Evolutionary conservation across 2,888 invertebrate genomes (phyloP).

Genomic region (Schizaphis graminum): DNA sequence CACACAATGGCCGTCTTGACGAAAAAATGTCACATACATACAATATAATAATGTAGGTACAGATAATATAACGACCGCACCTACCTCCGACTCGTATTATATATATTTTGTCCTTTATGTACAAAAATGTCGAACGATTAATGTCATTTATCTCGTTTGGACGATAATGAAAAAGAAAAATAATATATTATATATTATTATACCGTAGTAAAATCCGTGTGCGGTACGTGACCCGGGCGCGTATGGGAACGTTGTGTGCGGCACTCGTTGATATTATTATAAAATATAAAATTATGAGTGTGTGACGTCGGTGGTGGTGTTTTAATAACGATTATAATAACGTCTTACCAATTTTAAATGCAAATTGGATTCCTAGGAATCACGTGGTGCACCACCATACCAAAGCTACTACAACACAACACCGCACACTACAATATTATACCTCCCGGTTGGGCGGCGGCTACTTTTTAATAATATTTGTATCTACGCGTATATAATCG

Average conservation of each 20-base stretch:
- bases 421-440: background rate
- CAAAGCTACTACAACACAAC: background rate
- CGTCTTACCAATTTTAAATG: conserved; percentile 61
- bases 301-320: background rate
- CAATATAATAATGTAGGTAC: background rate
- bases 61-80: background rate
- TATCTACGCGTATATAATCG: conserved; percentile 18
- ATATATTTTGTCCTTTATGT: conserved; percentile 23
- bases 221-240: conserved; percentile 17
- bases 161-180: conserved; percentile 9
- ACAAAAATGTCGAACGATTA: conserved; percentile 40
- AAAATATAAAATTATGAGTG: background rate
- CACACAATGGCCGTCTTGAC: conserved; percentile 29
- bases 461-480: conserved; percentile 47
- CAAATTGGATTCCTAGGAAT: conserved; percentile 46
- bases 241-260: conserved; percentile 26
- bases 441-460: conserved; percentile 16
- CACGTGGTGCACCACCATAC: conserved; percentile 40
- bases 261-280: background rate
- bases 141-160: conserved; percentile 12
- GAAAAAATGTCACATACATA: background rate
- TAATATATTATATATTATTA: background rate
- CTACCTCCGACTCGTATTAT: background rate
- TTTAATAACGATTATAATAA: conserved; percentile 28
- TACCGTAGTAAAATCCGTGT: background rate